These are phyloP conservation scores for Lophius piscatorius DNA, from an alignment of 2,113 vertebrate species.

Conservation along the genomic window DNA sequence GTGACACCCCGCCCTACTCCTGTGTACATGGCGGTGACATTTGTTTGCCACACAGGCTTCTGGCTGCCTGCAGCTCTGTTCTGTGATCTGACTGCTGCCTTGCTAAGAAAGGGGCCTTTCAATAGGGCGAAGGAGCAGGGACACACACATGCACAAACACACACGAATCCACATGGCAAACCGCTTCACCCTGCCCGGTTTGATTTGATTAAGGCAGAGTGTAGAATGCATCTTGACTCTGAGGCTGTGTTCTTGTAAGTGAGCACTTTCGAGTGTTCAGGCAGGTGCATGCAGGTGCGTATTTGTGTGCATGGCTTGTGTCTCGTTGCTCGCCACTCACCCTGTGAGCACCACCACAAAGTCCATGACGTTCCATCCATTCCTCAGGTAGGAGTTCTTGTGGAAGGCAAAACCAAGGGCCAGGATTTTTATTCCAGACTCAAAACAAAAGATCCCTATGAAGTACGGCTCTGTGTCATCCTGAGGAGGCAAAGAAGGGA, in stretches of 20 bases:
- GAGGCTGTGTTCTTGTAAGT: background rate
- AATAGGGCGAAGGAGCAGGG: constrained; percentile 52
- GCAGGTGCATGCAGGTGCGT: background rate
- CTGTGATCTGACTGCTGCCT: constrained; percentile 75
- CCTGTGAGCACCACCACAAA: constrained; percentile 76
- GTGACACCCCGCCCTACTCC: constrained; percentile 4
- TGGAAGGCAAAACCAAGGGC: constrained; percentile 76
- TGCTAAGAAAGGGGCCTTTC: constrained; percentile 65
- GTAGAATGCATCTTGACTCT: background rate
- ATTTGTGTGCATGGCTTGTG: background rate
- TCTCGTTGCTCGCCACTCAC: constrained; percentile 46
- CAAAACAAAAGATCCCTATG: constrained; percentile 78
- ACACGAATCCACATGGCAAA: constrained; percentile 15
- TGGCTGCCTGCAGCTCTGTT: constrained; percentile 69
- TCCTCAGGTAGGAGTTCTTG: constrained; percentile 77
- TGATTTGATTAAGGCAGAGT: background rate
- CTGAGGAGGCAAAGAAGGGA: constrained; percentile 19
- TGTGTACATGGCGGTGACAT: constrained; percentile 67
- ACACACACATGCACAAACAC: constrained; percentile 13
- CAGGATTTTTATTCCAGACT: constrained; percentile 76
- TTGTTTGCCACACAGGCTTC: constrained; percentile 72
- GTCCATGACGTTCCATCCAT: constrained; percentile 79
- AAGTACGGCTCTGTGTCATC: constrained; percentile 78
- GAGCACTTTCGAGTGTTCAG: background rate
- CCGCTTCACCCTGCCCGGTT: background rate